Evolutionary conservation across 2,113 vertebrate genomes (phyloP).

Genomic region (Aspidoscelis tigris): DNA sequence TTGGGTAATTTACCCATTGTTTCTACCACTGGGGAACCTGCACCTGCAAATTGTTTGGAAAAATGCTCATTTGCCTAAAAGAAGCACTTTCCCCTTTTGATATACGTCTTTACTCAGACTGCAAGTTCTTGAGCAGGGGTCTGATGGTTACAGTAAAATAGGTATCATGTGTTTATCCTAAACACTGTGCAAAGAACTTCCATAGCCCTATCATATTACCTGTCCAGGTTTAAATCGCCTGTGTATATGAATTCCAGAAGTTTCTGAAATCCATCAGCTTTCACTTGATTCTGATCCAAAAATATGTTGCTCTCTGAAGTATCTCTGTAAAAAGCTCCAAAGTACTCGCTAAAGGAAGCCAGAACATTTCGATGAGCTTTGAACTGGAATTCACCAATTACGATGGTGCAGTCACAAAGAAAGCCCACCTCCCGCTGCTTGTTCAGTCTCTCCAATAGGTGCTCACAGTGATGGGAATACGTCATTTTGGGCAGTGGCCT

Average conservation of each 20-base stretch:
- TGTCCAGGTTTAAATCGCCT: slow-evolving; percentile 90
- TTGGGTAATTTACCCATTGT: too few relatives aligned
- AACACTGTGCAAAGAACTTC: not conserved
- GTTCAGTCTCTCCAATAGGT: slow-evolving; percentile 85
- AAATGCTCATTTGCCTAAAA: too few relatives aligned
- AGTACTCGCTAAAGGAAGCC: slow-evolving; percentile 94
- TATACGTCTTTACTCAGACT: not conserved
- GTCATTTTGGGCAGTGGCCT: slow-evolving; percentile 74
- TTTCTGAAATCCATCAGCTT: slow-evolving; percentile 89
- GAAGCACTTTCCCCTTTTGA: not conserved
- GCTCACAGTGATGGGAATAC: slow-evolving; percentile 83
- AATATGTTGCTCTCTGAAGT: slow-evolving; percentile 80
- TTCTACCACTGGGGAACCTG: too few relatives aligned
- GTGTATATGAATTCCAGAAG: slow-evolving; percentile 95
- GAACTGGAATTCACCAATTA: slow-evolving; percentile 84
- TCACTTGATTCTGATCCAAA: slow-evolving; percentile 90
- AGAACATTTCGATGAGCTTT: slow-evolving; percentile 91
- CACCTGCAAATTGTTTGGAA: too few relatives aligned
- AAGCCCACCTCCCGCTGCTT: slow-evolving; percentile 83
- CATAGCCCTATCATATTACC: slow-evolving; percentile 73
- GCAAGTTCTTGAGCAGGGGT: not conserved
- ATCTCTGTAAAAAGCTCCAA: slow-evolving; percentile 83
- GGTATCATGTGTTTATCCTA: not conserved
- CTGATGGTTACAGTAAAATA: too few relatives aligned
- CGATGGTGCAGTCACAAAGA: slow-evolving; percentile 87